Percentiles rank a stretch among this genome's conserved stretches.
Conservation (phyloP, 37 sponge, comb jelly and placozoan species). For the Mnemiopsis leidyi region DNA sequence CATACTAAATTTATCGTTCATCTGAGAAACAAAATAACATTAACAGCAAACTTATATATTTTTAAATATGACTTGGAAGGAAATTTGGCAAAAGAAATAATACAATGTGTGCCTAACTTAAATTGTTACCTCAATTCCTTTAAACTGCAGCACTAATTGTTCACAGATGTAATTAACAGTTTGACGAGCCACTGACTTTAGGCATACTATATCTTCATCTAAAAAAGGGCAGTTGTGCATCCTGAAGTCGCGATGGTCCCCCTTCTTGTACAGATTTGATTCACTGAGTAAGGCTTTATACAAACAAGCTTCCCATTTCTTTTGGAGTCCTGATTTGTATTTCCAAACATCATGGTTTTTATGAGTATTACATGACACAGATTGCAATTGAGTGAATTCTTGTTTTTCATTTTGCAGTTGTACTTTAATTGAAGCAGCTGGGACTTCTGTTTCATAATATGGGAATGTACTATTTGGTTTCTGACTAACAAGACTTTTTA, state of each 20-base stretch:
- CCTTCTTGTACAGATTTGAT: neutral
- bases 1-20: too few species aligned
- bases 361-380: neutral
- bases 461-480: neutral
- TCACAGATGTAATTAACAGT: slow-evolving; percentile 56
- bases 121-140: slow-evolving; percentile 30
- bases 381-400: slow-evolving; percentile 21
- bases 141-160: slow-evolving; percentile 3
- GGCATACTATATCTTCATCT: slow-evolving; percentile 20
- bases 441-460: neutral
- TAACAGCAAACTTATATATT: too few species aligned
- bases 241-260: slow-evolving; percentile 12
- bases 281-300: neutral
- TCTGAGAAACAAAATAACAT: too few species aligned
- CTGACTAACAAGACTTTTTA: neutral
- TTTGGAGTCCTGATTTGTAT: neutral
- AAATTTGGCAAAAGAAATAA: too few species aligned
- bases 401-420: slow-evolving; percentile 24
- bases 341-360: neutral
- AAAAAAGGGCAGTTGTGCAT: slow-evolving; percentile 11
- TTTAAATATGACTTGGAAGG: too few species aligned
- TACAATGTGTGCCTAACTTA: neutral
- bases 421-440: neutral
- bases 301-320: neutral
- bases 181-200: slow-evolving; percentile 16